Conservation (phyloP, 2,888 invertebrate genomes). For the Ametastegia equiseti region DNA sequence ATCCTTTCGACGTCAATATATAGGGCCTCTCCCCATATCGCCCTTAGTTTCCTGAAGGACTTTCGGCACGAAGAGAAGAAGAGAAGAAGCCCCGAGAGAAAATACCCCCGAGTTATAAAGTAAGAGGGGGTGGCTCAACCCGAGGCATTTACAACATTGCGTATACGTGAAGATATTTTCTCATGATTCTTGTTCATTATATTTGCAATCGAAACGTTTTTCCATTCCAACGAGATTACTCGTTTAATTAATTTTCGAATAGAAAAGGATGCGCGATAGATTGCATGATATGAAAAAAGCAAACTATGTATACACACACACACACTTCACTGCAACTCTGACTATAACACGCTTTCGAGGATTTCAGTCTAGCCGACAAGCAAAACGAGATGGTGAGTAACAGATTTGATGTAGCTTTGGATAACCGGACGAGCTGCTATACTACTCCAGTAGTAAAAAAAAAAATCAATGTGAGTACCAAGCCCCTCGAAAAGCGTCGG, state of each 20-base stretch:
- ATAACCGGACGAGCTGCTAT: conserved; percentile 21
- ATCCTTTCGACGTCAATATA: conserved; percentile 27
- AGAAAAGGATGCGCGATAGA: no score
- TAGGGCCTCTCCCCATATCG: background rate
- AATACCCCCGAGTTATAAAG: background rate
- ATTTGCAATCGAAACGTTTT: background rate
- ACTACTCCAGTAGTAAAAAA: background rate
- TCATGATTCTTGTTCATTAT: conserved; percentile 2
- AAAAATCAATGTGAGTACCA: conserved; percentile 41
- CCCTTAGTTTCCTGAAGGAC: background rate
- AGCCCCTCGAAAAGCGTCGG: background rate
- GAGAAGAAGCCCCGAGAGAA: conserved; percentile 8
- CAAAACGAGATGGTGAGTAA: conserved; percentile 27
- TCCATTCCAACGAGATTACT: conserved; percentile 9
- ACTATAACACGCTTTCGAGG: background rate
- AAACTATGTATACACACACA: no score
- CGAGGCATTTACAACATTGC: background rate
- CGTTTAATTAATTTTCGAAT: conserved; percentile 8
- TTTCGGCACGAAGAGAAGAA: no score
- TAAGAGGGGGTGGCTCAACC: background rate
- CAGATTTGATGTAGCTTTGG: conserved; percentile 34
- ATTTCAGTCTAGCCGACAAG: background rate
- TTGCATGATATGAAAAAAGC: no score
- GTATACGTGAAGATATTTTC: background rate
- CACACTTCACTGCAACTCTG: no score